Base-by-base conservation (phyloP, 2,113 vertebrate species). In the Nerophis ophidion region DNA sequence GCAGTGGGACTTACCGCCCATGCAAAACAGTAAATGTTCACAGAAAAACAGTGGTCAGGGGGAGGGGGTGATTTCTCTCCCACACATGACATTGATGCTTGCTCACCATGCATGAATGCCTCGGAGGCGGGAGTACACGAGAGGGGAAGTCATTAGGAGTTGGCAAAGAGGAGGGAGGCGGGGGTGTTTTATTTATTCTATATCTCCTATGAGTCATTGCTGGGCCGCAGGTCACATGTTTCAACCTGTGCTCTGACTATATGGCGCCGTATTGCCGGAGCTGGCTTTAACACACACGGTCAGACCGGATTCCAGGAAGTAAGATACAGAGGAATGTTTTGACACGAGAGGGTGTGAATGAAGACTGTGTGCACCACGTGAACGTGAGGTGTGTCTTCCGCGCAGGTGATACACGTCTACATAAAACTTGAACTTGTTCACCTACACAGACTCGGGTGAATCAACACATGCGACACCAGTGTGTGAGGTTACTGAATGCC, bases 141-240 rank as follows among this genome's bases (percentile, higher is more conserved):
- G 64, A 63, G 60, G 58, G 61, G 56, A 60, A 59, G 77, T 66
- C 53, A 48, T 33, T 4, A 44, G 55, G 44, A 14, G 55, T 15
- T 35, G 11, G 60, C 56, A 40, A 42, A n/a, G 42, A 68, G 68
- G 70, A 66, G 63, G 70, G 52, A 57, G 34, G 7, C 4, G 9
- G 35, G 38, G 33, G 40, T 1, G 59, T 46, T 68, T 61, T 74
- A 72, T 86, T 79, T 77, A 58, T 62, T 17, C 56, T 59, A 51
- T 72, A 42, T 52, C 53, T 56, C 48, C 57, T 60, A 48, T 42
- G 44, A 36, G 62, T 26, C 16, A 48, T 6, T 74, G 68, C 55
- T 47, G 42, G 71, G 65, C 53, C 55, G 3, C 69, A 64, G 62
- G 72, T 88, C 86, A 88, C 84, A 79, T 86, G 86, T 81, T 71